Base-by-base conservation (phyloP, 1,140 invertebrate genomes). In the Meteorus sp. region DNA sequence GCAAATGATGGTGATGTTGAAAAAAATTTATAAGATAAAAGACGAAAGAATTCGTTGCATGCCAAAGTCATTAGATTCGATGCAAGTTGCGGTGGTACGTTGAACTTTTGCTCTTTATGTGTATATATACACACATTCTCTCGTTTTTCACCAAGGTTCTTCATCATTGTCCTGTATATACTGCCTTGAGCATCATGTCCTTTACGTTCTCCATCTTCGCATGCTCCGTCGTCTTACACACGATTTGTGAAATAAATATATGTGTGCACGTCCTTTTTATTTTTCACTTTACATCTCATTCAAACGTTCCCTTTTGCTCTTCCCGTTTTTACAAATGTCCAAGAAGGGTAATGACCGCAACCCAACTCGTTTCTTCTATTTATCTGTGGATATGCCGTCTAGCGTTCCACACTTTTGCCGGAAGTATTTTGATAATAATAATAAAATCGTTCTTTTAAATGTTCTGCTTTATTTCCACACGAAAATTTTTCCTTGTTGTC, bases 361-460 rank as follows among this genome's bases (percentile, higher is more conserved):
- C 31, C 37, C 15, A 31, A n/a, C 22, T 7, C 22, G 13, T 29
- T 8, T 48, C 45, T 31, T 17, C 23, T 48, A 23, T 11, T 7
- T 29, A 11, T 27, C 19, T 15, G n/a, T n/a, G n/a, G 13, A 25
- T 29, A 9, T 29, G 45, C 17, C 53, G n/a, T n/a, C n/a, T n/a
- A n/a, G n/a, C n/a, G n/a, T n/a, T n/a, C n/a, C n/a, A n/a, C n/a
- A n/a, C n/a, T n/a, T n/a, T 55, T 35, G 31, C 43, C 44, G 33
- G 7, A 55, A 48, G 53, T 25, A 25, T 33, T 29, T 20, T 29
- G 37, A 45, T 19, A 22, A 41, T 64, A 67, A 66, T 61, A 60
- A 64, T 53, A 62, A 67, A 67, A 64, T 64, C 55, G 55, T 57
- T 23, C 39, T 27, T 35, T 56, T 56, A 47, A 15, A 47, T 47